A percentile compares a stretch with the other conserved stretches of the same genome.
Conservation (phyloP, 2,797 vertebrate species). For the Fratercula arctica region DNA sequence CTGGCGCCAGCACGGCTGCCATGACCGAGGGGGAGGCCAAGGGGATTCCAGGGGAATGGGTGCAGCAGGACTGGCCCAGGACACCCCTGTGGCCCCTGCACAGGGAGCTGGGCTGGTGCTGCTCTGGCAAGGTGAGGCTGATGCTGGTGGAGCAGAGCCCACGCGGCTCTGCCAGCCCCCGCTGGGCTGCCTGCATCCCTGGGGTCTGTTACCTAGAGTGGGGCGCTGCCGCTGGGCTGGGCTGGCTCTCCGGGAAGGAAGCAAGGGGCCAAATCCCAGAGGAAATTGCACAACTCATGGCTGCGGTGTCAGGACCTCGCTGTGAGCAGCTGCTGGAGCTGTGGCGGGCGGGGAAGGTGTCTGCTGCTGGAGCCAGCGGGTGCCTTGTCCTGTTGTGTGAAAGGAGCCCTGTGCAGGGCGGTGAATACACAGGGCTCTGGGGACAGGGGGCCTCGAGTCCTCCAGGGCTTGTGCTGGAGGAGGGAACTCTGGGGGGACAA, state of each 20-base stretch:
- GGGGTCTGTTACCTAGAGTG: neutral
- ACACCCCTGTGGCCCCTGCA: accelerated
- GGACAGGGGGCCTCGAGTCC: neutral
- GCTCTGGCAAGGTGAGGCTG: neutral
- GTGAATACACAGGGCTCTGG: neutral
- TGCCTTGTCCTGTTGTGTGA: neutral
- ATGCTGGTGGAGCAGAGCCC: accelerated
- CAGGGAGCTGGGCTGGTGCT: too few relatives aligned
- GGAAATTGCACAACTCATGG: slow-evolving; percentile 54
- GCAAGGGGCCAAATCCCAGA: slow-evolving; percentile 7
- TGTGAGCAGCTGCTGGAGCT: neutral
- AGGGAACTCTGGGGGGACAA: neutral
- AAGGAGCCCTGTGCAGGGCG: accelerated
- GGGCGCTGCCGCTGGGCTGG: neutral
- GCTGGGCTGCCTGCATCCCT: neutral
- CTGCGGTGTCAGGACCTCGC: neutral
- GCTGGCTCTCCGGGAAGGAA: neutral
- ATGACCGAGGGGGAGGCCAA: accelerated
- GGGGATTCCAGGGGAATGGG: neutral
- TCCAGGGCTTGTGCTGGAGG: accelerated
- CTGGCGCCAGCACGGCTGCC: neutral
- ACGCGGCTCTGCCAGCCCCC: accelerated
- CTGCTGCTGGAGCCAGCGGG: accelerated
- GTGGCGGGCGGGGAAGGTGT: neutral
- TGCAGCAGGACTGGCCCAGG: neutral